A percentile compares a stretch with the other conserved stretches of the same genome.
Conservation (phyloP, 2,113 vertebrate species). For the Ptychochromis oligacanthus region DNA sequence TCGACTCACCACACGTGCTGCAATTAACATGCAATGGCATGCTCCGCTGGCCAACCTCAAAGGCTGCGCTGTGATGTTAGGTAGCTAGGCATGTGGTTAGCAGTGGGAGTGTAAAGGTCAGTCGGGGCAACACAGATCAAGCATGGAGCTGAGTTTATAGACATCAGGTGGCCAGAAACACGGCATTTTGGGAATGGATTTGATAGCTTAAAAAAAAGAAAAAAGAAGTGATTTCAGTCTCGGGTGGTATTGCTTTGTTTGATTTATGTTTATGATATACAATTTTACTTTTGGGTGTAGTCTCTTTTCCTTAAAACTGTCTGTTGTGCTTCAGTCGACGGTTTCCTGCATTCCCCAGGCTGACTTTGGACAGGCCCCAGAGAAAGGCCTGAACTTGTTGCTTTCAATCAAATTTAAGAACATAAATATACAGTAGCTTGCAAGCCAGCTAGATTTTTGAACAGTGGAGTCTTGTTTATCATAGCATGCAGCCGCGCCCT, state of each 20-base stretch:
- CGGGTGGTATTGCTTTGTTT: neutral
- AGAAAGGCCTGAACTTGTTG: slow-evolving; percentile 39
- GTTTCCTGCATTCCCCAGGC: slow-evolving; percentile 12
- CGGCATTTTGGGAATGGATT: neutral
- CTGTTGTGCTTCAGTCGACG: neutral
- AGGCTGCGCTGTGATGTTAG: slow-evolving; percentile 58
- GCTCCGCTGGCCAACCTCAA: slow-evolving; percentile 63
- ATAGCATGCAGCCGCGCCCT: slow-evolving; percentile 37
- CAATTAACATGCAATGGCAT: slow-evolving; percentile 69
- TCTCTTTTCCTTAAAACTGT: neutral
- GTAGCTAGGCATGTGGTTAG: slow-evolving; percentile 62
- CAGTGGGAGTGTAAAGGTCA: slow-evolving; percentile 60
- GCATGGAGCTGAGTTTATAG: slow-evolving; percentile 42
- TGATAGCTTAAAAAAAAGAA: neutral
- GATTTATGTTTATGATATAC: neutral
- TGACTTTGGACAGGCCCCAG: slow-evolving; percentile 2
- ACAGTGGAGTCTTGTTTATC: slow-evolving; percentile 36
- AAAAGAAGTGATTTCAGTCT: neutral
- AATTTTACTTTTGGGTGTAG: slow-evolving; percentile 4
- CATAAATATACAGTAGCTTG: slow-evolving; percentile 48
- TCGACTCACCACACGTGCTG: slow-evolving; percentile 66
- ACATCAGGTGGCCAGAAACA: slow-evolving; percentile 54
- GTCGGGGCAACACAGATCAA: slow-evolving; percentile 40
- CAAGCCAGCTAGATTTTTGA: slow-evolving; percentile 8
- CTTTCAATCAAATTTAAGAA: slow-evolving; percentile 50